Base-by-base conservation (phyloP, 2,888 invertebrate genomes). In the Dusona sp. region DNA sequence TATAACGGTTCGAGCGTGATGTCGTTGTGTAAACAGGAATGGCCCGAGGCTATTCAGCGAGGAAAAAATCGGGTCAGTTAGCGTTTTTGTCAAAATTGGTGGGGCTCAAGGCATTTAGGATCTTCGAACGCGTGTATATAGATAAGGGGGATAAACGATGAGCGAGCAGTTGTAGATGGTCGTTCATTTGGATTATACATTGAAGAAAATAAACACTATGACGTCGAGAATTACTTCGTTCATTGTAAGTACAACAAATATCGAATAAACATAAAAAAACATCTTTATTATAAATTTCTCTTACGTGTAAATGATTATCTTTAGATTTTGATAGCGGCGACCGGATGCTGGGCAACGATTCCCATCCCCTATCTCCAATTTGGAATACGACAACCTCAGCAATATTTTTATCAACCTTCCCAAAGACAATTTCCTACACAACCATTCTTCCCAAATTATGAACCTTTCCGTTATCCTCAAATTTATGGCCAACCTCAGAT, bases 321-420 rank as follows among this genome's bases (percentile, higher is more conserved):
- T 54, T 29, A 88, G 89, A 33, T 89, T 29, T 54, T 89, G 9
- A 33, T 88, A 81, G 78, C 68, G 42, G 48, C 61, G 42, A 78
- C 36, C 3, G 81, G 82, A 77, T 38, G 78, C 81, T 79, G 48
- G 75, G 87, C 77, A 73, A 70, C 72, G 25, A 81, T 84, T 36
- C 87, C 87, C 29, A 54, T 83, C 25, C 87, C 81, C 9, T 88
- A 88, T 11, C 42, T 72, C 16, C 38, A 36, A 22, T 57, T 85
- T 42, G 81, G 65, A 0, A 3, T 83, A 0, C 79, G 54, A 22
- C 67, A 29, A 29, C 61, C 61, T 1, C 61, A 61, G 13, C 61
- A 61, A 61, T 61, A 29, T 16, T 61, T 61, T 61, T 61, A 61
- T 29, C 29, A 29, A 16, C 29, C 61, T 61, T 29, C 61, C 16